A percentile compares a stretch with the other conserved stretches of the same genome.
Conservation (phyloP, 2,113 vertebrate genomes). For the Corvus hawaiiensis region DNA sequence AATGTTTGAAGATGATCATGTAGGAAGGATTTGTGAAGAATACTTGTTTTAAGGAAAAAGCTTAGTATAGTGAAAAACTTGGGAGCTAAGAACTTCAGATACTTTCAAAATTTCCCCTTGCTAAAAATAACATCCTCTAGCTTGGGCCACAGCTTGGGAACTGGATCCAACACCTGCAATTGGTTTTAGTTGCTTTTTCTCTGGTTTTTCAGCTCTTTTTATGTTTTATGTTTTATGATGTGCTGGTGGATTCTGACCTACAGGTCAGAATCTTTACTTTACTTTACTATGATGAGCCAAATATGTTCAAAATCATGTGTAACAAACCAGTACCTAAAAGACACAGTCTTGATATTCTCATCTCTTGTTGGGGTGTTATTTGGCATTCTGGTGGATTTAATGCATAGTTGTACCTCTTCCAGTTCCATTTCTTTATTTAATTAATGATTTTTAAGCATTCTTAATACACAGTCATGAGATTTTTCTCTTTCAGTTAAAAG, state of each 20-base stretch:
- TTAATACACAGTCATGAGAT: background rate
- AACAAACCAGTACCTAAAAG: background rate
- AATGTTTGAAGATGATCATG: background rate
- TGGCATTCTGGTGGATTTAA: background rate
- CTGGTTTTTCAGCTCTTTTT: background rate
- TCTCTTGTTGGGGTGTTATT: background rate
- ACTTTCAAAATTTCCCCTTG: background rate
- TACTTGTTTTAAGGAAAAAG: background rate
- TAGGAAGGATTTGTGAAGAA: background rate
- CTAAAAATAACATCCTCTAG: background rate
- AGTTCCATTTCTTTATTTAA: background rate
- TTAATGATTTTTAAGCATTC: background rate
- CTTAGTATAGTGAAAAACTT: background rate
- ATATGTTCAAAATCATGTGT: background rate
- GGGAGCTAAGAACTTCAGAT: background rate
- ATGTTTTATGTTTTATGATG: background rate
- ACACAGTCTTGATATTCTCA: background rate
- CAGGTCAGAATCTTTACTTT: background rate
- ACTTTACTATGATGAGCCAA: background rate
- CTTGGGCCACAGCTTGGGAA: background rate
- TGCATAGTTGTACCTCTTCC: background rate
- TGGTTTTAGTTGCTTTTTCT: background rate
- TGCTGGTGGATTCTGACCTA: background rate
- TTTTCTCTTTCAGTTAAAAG: background rate
- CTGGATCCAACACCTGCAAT: background rate